These are phyloP conservation scores for Syngnathus floridae DNA, from an alignment of 2,113 vertebrate genomes.

Conservation along the genomic window DNA sequence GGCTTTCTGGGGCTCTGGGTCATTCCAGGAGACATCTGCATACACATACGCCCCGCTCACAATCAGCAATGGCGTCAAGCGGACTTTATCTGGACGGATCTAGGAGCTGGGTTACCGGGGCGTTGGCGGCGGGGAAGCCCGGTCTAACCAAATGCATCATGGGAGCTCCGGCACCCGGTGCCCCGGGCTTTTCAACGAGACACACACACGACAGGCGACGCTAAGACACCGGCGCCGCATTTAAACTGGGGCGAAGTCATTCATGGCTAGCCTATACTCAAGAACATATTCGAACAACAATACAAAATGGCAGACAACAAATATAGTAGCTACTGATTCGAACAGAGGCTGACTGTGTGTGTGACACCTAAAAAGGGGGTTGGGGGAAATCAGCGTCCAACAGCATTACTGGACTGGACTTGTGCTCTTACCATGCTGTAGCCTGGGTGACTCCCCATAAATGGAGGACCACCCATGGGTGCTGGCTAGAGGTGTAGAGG, in stretches of 20 bases:
- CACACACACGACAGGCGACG: conserved; percentile 22
- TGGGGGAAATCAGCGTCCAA: conserved; percentile 40
- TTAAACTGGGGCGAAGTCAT: not conserved
- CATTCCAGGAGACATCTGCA: conserved; percentile 71
- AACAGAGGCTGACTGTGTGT: not conserved
- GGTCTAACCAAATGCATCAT: conserved; percentile 94
- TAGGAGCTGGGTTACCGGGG: conserved; percentile 61
- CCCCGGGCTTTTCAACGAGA: conserved; percentile 70
- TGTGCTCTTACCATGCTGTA: conserved; percentile 84
- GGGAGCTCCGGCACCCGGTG: conserved; percentile 76
- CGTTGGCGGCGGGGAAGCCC: conserved; percentile 76
- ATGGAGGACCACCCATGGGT: conserved; percentile 67
- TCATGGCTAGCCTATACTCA: too few relatives aligned
- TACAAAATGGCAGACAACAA: not conserved
- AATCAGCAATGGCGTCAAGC: not conserved
- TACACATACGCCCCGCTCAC: conserved; percentile 10
- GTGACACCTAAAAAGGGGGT: conserved; percentile 18
- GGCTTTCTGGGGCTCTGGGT: conserved; percentile 96
- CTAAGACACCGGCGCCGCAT: conserved; percentile 28
- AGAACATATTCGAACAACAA: not conserved
- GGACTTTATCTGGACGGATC: not conserved
- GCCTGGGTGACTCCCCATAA: conserved; percentile 75
- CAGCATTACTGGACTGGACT: conserved; percentile 50
- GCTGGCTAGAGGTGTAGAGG: conserved; percentile 61
- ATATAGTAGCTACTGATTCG: not conserved